Base-by-base conservation (phyloP, 1,140 invertebrate species). In the Pseudomyrmex cubaensis region DNA sequence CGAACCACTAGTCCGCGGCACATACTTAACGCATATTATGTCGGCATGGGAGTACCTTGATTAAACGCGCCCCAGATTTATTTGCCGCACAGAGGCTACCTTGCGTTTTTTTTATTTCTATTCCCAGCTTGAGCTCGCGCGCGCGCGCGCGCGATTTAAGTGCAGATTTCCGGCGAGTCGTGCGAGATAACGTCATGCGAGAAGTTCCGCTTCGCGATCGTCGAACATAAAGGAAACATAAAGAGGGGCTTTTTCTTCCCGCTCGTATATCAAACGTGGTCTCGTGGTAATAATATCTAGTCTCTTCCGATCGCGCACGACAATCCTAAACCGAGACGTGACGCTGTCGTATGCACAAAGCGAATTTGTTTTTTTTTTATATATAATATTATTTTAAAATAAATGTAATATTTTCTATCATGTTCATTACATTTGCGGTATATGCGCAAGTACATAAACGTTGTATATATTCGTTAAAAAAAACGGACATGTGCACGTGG, bases 211-310 rank as follows among this genome's bases (percentile, higher is more conserved):
- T 25, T 59, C 69, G 63, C 64, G 56, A 70, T 52, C 48, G 57
- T 44, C 15, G 25, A 48, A 70, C 52, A 74, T 85, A 87, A 80
- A 76, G 59, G 76, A 74, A 8, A 57, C 50, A 73, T 62, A 85
- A 87, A 85, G 87, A 73, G 73, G 66, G 61, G 46, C 35, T 59
- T 46, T 57, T 73, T 35, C 61, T 72, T 57, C 50, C 70, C 20
- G 22, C 72, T 54, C 64, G 69, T 89, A 87, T 85, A 89, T 89
- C 87, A 87, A 62, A 12, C 35, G 76, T 61, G 56, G 67, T 25
- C 62, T 82, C 50, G 78, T 35, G 35, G 35, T 85, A 89, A 90
- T 89, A 86, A 85, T 87, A 90, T 89, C 88, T 87, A 80, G 73
- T 70, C 83, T 56, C 62, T 90, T 90, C 88, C 88, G 88, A 83